Evolutionary conservation across 2,888 invertebrate species (phyloP), one percentile per base, ranked within the genome.

Genomic region (Nomada ferruginata): DNA sequence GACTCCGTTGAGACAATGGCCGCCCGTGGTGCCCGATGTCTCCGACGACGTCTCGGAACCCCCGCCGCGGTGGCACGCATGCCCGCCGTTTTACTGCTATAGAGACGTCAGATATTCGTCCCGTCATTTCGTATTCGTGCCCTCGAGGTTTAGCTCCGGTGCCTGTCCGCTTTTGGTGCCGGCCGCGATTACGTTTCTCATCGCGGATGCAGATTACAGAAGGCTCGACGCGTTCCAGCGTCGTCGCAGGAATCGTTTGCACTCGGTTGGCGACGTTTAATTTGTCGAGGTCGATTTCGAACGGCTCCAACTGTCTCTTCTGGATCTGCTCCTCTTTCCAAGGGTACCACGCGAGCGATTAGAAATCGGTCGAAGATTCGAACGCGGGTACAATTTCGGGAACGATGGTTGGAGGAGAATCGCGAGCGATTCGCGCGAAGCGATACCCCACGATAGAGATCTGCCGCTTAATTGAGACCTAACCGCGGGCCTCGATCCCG

Each of bases 1-100:
- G 74, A 84, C 83, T 86, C 89, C 89, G 87, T 91, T 92, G 92
- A 93, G 92, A 93, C 93, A 93, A 93, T 93, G 92, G 91, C 90
- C 92, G 91, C 93, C 93, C 87, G 93, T 87, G 89, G 93, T 84
- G 93, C 89, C 89, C 92, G 83, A 81, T 80, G 80, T 80, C 80
- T 73, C 80, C 79, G 80, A 80, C 92, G 91, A 92, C 92, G 93
- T 93, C 92, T 92, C 92, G 87, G 91, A 90, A 92, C 92, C 93
- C 92, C 92, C 89, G 91, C 87, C 82, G 91, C 70, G 90, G 86
- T 71, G 90, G 86, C 87, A 86, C 87, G 87, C 89, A 87, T 88
- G 86, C 89, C 87, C 84, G 79, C 86, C 75, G 84, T 91, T 90
- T 90, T 89, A 90, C 89, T 90, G 64, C 85, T 92, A 92, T 92